phyloP scores from a whole-genome alignment of 2,113 vertebrate species.

The Hyperopisus bebe region DNA sequence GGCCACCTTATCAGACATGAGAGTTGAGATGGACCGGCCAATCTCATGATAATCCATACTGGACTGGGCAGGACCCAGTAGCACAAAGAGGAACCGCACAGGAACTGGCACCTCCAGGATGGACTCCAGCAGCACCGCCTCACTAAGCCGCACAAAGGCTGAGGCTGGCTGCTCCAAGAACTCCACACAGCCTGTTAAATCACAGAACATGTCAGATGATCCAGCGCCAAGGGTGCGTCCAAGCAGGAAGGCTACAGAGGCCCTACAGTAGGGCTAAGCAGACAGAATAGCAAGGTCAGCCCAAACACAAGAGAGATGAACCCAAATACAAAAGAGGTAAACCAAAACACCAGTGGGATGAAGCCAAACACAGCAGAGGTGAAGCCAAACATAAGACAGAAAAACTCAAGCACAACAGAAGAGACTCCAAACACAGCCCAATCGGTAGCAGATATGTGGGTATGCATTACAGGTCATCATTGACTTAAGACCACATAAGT shows the following conservation, averaged over 20 bases:
- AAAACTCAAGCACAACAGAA: neutral
- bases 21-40: constrained; percentile 93
- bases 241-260: neutral
- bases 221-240: neutral
- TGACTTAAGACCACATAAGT: neutral
- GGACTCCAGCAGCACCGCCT: constrained; percentile 85
- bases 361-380: neutral
- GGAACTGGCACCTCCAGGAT: constrained; percentile 92
- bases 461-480: neutral
- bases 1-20: constrained; percentile 95
- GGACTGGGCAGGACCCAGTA: constrained; percentile 83
- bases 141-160: constrained; percentile 86
- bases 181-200: constrained; percentile 74
- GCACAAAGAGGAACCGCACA: constrained; percentile 88
- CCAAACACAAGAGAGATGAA: neutral
- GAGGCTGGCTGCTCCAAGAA: constrained; percentile 92
- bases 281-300: neutral
- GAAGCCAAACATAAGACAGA: neutral
- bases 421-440: neutral
- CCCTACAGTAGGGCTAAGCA: neutral
- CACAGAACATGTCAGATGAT: neutral
- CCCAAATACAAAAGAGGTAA: neutral
- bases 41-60: constrained; percentile 95
- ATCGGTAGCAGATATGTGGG: neutral
- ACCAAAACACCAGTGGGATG: neutral